phyloP scores from a whole-genome alignment of 2,797 vertebrate species.

The Merluccius polli region DNA sequence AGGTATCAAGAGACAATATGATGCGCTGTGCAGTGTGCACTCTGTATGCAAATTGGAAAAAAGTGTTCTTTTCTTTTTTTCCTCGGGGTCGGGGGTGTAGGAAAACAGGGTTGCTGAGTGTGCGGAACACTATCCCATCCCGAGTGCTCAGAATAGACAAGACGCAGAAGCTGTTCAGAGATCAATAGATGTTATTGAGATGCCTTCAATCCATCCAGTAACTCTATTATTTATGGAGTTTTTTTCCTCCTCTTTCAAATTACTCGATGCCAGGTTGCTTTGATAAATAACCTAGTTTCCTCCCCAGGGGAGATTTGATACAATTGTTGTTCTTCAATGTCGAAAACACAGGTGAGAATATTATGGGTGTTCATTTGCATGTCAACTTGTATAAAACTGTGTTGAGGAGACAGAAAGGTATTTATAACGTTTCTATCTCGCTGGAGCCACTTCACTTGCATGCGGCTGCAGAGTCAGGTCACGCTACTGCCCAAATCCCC shows the following conservation, averaged over 20 bases:
- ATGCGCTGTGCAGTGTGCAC: constrained; percentile 57
- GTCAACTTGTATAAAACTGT: constrained; percentile 32
- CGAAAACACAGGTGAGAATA: constrained; percentile 33
- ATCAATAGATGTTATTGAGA: constrained; percentile 69
- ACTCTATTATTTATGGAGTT: constrained; percentile 50
- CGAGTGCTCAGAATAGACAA: constrained; percentile 42
- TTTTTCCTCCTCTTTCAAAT: constrained; percentile 42
- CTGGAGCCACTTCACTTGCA: not conserved
- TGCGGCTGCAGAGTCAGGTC: not conserved
- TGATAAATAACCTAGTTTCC: constrained; percentile 68
- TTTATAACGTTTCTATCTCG: not conserved
- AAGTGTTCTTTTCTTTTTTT: constrained; percentile 27
- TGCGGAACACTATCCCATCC: constrained; percentile 58
- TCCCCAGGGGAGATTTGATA: constrained; percentile 46
- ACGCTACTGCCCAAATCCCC: not conserved
- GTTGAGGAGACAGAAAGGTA: constrained; percentile 18
- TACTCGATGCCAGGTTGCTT: constrained; percentile 34
- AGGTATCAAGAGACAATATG: constrained; percentile 60
- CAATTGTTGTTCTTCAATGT: constrained; percentile 41
- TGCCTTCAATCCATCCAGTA: constrained; percentile 45
- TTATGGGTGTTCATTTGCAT: constrained; percentile 37
- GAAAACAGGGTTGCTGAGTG: constrained; percentile 55
- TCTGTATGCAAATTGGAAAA: constrained; percentile 69
- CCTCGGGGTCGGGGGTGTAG: constrained; percentile 9
- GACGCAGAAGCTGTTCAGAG: constrained; percentile 32